Conservation (phyloP, 2,888 invertebrate species). For the Drosophila helvetica region DNA sequence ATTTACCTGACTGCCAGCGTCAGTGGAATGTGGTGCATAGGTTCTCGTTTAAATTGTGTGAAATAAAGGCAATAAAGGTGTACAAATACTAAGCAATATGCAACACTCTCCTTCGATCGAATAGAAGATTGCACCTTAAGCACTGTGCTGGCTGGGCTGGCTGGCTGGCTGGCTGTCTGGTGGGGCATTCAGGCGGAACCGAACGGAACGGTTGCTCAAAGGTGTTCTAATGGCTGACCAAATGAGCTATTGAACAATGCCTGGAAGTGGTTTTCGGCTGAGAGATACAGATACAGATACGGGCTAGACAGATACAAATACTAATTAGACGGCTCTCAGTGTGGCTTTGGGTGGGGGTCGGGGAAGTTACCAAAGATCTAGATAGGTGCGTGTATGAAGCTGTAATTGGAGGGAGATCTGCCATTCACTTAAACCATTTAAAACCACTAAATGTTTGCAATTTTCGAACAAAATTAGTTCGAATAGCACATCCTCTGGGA, state of each 20-base stretch:
- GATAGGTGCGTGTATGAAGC: conserved; percentile 32
- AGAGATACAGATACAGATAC: conserved; percentile 29
- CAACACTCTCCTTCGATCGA: no score
- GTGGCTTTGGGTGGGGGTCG: no score
- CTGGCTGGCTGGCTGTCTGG: no score
- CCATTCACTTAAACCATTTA: background rate
- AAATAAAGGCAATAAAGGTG: no score
- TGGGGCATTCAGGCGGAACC: conserved; percentile 61
- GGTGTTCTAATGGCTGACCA: conserved; percentile 74
- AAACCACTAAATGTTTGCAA: background rate
- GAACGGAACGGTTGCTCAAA: conserved; percentile 61
- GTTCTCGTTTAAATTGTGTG: no score
- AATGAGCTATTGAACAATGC: conserved; percentile 58
- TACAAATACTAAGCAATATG: no score
- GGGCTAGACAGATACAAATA: conserved; percentile 27
- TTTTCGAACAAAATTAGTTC: no score
- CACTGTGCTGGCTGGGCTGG: no score
- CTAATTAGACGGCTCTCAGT: conserved; percentile 33
- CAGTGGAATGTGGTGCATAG: no score
- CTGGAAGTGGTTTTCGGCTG: conserved; percentile 35
- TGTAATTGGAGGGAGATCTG: conserved; percentile 2
- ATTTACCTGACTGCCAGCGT: no score
- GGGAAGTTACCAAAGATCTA: conserved; percentile 39
- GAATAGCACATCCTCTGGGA: no score
- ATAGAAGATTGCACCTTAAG: no score